Evolutionary conservation across 2,888 invertebrate species (phyloP).

Genomic region (Catonia carolina): DNA sequence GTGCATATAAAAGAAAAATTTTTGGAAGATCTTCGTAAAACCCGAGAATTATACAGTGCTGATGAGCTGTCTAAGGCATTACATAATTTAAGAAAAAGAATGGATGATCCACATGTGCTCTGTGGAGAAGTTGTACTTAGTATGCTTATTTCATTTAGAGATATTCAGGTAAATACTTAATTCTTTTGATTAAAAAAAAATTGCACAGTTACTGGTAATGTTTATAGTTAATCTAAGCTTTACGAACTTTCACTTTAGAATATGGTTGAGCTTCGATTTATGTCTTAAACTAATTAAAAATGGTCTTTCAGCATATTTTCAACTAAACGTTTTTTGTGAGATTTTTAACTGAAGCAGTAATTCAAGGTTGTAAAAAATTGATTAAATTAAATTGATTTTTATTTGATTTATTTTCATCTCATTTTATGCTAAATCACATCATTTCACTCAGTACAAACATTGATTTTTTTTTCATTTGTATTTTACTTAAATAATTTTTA

Average conservation of each 20-base stretch:
- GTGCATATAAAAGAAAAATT: slow-evolving; percentile 98
- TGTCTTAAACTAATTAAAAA: no score
- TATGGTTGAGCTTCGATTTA: no score
- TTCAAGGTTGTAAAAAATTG: no score
- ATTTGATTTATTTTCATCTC: no score
- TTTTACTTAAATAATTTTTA: no score
- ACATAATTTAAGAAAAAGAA: slow-evolving; percentile 80
- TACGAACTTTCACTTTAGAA: neutral
- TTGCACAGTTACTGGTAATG: neutral
- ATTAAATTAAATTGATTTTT: no score
- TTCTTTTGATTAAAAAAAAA: neutral
- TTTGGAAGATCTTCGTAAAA: slow-evolving; percentile 84
- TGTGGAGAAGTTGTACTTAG: slow-evolving; percentile 94
- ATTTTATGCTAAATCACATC: no score
- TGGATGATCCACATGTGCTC: slow-evolving; percentile 95
- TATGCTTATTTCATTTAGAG: slow-evolving; percentile 84
- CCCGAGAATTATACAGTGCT: slow-evolving; percentile 79
- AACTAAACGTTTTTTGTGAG: no score
- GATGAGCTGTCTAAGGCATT: slow-evolving; percentile 72
- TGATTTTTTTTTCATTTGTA: no score
- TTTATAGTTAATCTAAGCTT: neutral
- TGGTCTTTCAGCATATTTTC: no score
- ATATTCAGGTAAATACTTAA: slow-evolving; percentile 71
- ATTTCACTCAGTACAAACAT: no score
- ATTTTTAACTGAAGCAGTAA: no score